These are phyloP conservation scores for Sylvia borin DNA, from an alignment of 2,797 vertebrate species.

Conservation along the genomic window DNA sequence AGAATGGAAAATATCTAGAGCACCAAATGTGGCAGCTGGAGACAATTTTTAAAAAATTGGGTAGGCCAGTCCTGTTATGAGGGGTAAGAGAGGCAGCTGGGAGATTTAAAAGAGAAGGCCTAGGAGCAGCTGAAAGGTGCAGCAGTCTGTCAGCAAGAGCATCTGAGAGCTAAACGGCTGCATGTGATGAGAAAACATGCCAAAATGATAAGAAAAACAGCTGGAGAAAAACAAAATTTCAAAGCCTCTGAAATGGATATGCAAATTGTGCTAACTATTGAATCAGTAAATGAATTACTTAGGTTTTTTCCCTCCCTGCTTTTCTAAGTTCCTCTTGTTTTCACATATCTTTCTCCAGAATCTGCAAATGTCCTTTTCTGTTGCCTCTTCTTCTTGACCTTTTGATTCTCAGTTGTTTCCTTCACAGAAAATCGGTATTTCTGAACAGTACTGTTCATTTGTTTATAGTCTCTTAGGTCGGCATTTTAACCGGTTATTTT, in stretches of 20 bases:
- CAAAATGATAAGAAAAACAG: conserved; percentile 62
- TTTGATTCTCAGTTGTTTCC: background rate
- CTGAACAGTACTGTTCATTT: background rate
- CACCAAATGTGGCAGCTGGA: conserved; percentile 74
- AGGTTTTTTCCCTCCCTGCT: background rate
- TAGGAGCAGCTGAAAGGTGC: conserved; percentile 68
- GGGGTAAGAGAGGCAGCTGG: conserved; percentile 72
- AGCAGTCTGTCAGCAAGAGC: background rate
- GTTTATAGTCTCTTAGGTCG: background rate
- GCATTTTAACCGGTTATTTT: background rate
- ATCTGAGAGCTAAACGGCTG: conserved; percentile 41
- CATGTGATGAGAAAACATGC: conserved; percentile 45
- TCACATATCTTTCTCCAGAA: background rate
- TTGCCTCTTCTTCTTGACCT: background rate
- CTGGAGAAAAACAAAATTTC: conserved; percentile 44
- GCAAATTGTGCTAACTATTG: conserved; percentile 1
- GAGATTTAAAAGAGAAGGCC: conserved; percentile 50
- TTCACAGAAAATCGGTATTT: background rate
- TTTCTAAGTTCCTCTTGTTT: background rate
- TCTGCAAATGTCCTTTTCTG: background rate
- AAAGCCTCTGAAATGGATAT: conserved; percentile 12
- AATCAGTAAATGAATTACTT: background rate
- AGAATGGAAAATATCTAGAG: conserved; percentile 35
- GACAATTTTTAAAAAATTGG: background rate
- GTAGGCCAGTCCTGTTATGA: conserved; percentile 14